Evolutionary conservation across 2,888 invertebrate genomes (phyloP).

Genomic region (Thymelicus sylvestris): DNA sequence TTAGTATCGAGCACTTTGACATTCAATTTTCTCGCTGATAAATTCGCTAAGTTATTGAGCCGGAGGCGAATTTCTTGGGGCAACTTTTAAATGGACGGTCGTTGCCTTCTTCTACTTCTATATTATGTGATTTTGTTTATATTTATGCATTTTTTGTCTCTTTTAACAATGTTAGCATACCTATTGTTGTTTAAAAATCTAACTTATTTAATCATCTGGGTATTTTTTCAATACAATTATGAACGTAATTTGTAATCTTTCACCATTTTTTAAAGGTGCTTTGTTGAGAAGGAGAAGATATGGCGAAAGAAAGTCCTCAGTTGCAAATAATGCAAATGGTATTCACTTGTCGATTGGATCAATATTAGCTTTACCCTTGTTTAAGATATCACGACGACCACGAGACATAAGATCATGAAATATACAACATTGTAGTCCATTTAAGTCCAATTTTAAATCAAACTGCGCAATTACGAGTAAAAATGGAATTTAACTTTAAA

Average conservation of each 20-base stretch:
- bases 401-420: background rate
- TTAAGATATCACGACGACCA: no score
- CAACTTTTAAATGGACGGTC: slow-evolving; percentile 33
- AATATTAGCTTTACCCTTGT: no score
- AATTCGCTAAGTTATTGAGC: slow-evolving; percentile 39
- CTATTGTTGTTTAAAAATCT: no score
- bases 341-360: no score
- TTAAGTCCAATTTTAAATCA: slow-evolving; percentile 1
- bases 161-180: no score
- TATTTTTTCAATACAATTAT: no score
- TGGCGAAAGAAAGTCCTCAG: no score
- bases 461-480: background rate
- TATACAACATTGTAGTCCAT: background rate
- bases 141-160: background rate
- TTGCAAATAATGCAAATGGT: no score
- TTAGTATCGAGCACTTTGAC: slow-evolving; percentile 42
- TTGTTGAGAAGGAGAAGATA: no score
- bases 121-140: background rate
- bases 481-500: slow-evolving; percentile 29
- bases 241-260: no score
- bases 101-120: slow-evolving; percentile 12
- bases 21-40: slow-evolving; percentile 46
- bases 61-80: slow-evolving; percentile 7
- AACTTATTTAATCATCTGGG: no score
- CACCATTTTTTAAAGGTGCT: no score